Evolutionary conservation across 2,797 vertebrate species (phyloP).

Genomic region (Gouania willdenowi): DNA sequence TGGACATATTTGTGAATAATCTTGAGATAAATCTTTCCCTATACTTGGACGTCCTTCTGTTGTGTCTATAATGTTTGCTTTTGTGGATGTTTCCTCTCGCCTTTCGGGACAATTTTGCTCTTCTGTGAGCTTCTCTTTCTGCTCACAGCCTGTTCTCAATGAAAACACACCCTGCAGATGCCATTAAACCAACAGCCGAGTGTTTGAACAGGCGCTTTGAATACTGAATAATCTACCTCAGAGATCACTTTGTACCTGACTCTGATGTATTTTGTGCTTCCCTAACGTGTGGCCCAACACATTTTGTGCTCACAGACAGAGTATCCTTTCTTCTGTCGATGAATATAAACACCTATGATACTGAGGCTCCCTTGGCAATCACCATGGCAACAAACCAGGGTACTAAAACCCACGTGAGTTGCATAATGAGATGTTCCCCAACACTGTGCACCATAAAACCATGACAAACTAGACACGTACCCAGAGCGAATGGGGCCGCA

Average conservation of each 20-base stretch:
- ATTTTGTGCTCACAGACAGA: slow-evolving; percentile 59
- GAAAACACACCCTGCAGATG: slow-evolving; percentile 60
- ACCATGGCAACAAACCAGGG: slow-evolving; percentile 77
- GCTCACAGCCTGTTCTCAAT: slow-evolving; percentile 32
- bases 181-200: slow-evolving; percentile 59
- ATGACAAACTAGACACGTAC: slow-evolving; percentile 50
- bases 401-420: slow-evolving; percentile 74
- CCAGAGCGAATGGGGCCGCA: slow-evolving; percentile 29
- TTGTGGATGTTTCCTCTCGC: slow-evolving; percentile 15
- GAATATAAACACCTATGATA: slow-evolving; percentile 78
- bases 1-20: slow-evolving; percentile 44
- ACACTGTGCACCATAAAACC: slow-evolving; percentile 58
- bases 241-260: slow-evolving; percentile 26
- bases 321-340: slow-evolving; percentile 63
- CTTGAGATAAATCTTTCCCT: slow-evolving; percentile 26
- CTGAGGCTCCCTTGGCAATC: slow-evolving; percentile 73
- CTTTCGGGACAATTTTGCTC: slow-evolving; percentile 20
- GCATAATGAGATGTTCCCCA: slow-evolving; percentile 72
- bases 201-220: slow-evolving; percentile 63
- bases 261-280: slow-evolving; percentile 21
- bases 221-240: slow-evolving; percentile 42
- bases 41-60: slow-evolving; percentile 14
- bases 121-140: slow-evolving; percentile 32
- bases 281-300: slow-evolving; percentile 60
- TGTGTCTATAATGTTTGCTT: slow-evolving; percentile 26